phyloP scores from a whole-genome alignment of 2,797 vertebrate genomes.

The Pangasius macronema region DNA sequence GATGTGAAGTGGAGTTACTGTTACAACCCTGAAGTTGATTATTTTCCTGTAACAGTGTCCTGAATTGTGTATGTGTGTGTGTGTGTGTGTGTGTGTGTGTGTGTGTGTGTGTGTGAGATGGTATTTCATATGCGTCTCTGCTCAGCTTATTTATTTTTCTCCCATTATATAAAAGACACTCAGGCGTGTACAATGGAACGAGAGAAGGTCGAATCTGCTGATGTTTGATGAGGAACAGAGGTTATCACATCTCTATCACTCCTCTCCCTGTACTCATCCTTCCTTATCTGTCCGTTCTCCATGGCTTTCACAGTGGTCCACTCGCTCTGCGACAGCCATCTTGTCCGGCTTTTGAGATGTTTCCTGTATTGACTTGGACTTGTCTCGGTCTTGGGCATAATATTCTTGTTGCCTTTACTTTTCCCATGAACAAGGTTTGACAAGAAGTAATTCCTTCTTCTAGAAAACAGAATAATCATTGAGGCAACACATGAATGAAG shows the following conservation, averaged over 20 bases:
- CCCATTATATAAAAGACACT: neutral
- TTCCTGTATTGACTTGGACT: neutral
- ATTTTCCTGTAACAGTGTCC: too few relatives aligned
- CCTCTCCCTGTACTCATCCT: neutral
- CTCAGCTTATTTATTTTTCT: neutral
- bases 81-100: conserved; percentile 24
- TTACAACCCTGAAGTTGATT: too few relatives aligned
- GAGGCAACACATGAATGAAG: neutral
- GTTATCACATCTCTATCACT: neutral
- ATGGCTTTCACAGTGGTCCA: neutral
- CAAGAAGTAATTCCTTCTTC: neutral
- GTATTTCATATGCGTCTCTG: neutral
- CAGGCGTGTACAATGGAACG: neutral
- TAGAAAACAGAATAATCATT: neutral
- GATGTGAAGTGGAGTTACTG: too few relatives aligned
- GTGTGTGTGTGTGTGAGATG: neutral
- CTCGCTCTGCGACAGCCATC: neutral
- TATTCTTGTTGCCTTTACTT: neutral
- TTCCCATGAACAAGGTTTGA: neutral
- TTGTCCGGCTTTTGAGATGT: neutral
- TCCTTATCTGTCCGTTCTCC: neutral
- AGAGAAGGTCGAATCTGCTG: neutral
- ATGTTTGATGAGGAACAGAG: neutral
- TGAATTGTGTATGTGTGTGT: too few relatives aligned
- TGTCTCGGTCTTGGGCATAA: neutral